Conservation (phyloP, 2,888 invertebrate species). For the Lasiommata megera region DNA sequence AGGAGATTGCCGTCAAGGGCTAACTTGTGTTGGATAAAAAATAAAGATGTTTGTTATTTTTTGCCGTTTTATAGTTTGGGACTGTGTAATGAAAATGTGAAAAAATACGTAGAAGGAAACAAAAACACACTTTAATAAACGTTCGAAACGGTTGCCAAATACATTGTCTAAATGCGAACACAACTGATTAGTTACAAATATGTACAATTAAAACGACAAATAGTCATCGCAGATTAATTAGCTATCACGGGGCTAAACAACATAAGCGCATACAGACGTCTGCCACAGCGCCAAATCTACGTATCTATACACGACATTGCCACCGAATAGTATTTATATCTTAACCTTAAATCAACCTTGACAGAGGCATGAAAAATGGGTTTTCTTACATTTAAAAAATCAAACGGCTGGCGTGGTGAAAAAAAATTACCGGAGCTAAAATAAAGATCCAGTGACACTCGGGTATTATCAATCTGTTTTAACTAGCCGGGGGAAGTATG, state of each 20-base stretch:
- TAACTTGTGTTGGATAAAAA: too few species aligned
- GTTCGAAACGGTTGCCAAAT: background rate
- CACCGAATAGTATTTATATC: conserved; percentile 64
- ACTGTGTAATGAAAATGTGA: too few species aligned
- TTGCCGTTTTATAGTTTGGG: too few species aligned
- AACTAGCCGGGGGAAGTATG: conserved; percentile 63
- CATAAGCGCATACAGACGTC: conserved; percentile 18
- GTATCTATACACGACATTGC: conserved; percentile 44
- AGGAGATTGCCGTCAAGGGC: too few species aligned
- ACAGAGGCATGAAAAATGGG: conserved; percentile 74
- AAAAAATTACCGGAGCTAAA: conserved; percentile 58
- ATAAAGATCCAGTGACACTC: conserved; percentile 74
- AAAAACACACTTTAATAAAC: too few species aligned
- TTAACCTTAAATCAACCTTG: conserved; percentile 79
- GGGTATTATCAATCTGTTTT: conserved; percentile 76
- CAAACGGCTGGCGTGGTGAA: conserved; percentile 53
- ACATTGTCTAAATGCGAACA: background rate
- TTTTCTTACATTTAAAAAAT: conserved; percentile 59
- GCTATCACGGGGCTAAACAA: conserved; percentile 19
- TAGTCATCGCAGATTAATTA: conserved; percentile 6
- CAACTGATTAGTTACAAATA: conserved; percentile 14
- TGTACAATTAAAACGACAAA: conserved; percentile 18
- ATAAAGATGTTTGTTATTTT: too few species aligned
- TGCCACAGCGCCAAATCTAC: conserved; percentile 14
- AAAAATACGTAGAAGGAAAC: too few species aligned